phyloP scores from a whole-genome alignment of 2,113 vertebrate species.

The Syngnathus scovelli region DNA sequence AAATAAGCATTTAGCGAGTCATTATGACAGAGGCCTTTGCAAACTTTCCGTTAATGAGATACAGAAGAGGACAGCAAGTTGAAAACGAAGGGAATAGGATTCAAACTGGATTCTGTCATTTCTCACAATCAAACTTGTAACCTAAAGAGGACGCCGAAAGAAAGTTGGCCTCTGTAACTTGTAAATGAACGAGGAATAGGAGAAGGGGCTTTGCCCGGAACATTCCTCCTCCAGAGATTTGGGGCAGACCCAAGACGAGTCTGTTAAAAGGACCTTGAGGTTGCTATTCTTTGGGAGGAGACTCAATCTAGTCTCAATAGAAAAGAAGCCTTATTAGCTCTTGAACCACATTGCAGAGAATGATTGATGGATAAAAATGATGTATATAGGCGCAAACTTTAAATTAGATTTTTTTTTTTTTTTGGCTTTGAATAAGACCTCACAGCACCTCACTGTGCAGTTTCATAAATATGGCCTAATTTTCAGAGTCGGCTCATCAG shows the following conservation, averaged over 20 bases:
- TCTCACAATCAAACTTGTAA: not conserved
- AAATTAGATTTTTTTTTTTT: not conserved
- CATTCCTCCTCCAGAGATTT: conserved; percentile 39
- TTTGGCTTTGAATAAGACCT: conserved; percentile 28
- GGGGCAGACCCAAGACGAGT: conserved; percentile 28
- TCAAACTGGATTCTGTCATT: not conserved
- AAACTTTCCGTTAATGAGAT: too few species aligned
- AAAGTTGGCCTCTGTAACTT: not conserved
- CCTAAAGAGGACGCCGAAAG: not conserved
- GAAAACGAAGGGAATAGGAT: not conserved
- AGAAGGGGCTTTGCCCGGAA: conserved; percentile 29
- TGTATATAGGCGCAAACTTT: too few species aligned
- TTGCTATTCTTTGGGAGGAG: too few species aligned
- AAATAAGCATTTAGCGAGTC: not conserved
- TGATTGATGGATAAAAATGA: too few species aligned
- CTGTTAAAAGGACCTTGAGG: not conserved
- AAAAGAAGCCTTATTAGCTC: too few species aligned
- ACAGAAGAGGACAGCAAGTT: not conserved
- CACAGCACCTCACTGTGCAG: conserved; percentile 26
- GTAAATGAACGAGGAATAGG: conserved; percentile 16
- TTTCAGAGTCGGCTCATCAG: conserved; percentile 34
- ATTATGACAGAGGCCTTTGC: not conserved
- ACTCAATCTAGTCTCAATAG: too few species aligned
- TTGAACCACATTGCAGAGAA: too few species aligned
- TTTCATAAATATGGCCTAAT: conserved; percentile 37